Percentiles rank a stretch among this genome's conserved stretches.
These are phyloP conservation scores for Cryptosula pallasiana DNA, from an alignment of 2,888 invertebrate genomes.

Conservation along the genomic window DNA sequence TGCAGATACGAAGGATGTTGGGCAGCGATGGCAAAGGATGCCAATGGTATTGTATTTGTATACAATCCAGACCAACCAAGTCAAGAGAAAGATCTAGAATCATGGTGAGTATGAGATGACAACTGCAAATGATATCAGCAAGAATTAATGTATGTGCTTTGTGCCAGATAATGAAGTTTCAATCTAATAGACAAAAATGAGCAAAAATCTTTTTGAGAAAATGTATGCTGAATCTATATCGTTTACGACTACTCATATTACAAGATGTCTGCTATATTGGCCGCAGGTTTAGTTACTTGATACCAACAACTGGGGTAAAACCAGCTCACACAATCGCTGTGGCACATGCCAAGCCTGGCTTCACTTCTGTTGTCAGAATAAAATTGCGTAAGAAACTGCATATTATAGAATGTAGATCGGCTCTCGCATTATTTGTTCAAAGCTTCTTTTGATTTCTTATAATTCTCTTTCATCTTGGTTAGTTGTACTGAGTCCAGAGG, in stretches of 20 bases:
- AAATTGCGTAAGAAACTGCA: slow-evolving; percentile 29
- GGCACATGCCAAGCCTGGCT: slow-evolving; percentile 30
- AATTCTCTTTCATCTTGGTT: too few species aligned
- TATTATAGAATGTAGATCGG: not conserved
- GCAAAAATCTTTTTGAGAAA: too few species aligned
- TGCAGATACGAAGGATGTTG: slow-evolving; percentile 69
- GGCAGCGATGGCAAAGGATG: slow-evolving; percentile 67
- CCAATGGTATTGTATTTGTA: slow-evolving; percentile 68
- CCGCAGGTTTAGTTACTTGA: slow-evolving; percentile 30
- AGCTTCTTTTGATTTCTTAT: too few species aligned
- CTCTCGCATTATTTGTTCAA: too few species aligned
- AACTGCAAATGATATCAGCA: too few species aligned
- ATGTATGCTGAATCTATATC: too few species aligned
- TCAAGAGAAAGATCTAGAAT: slow-evolving; percentile 61
- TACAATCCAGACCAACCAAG: slow-evolving; percentile 60
- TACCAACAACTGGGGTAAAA: slow-evolving; percentile 28
- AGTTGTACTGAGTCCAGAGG: too few species aligned
- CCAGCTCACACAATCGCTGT: slow-evolving; percentile 29
- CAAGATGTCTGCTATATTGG: too few species aligned
- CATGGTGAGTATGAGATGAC: slow-evolving; percentile 52
- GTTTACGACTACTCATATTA: too few species aligned
- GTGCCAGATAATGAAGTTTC: too few species aligned
- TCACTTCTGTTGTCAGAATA: slow-evolving; percentile 25
- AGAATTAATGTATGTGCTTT: too few species aligned
- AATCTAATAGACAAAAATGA: too few species aligned